phyloP scores from a whole-genome alignment of 2,888 invertebrate genomes.

The Caenorhabditis parvicauda region DNA sequence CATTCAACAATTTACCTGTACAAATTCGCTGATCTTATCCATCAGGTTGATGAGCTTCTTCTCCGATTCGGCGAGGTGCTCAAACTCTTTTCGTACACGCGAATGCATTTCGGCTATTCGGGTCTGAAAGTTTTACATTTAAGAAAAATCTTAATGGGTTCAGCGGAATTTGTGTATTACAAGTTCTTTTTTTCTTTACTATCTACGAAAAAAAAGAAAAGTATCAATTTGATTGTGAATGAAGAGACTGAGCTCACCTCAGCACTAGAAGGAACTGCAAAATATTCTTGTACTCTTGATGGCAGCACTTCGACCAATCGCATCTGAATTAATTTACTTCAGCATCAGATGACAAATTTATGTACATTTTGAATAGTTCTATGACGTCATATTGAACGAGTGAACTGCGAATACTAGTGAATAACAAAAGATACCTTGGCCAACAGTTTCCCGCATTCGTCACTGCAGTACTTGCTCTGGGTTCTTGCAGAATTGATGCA shows the following conservation, averaged over 20 bases:
- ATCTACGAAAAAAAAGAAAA: too few relatives aligned
- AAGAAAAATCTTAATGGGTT: background rate
- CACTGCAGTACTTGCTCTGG: slow-evolving; percentile 35
- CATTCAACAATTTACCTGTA: background rate
- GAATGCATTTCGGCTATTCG: background rate
- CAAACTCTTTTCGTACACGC: background rate
- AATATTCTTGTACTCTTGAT: too few relatives aligned
- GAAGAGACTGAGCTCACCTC: too few relatives aligned
- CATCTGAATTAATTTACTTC: too few relatives aligned
- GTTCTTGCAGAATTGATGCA: slow-evolving; percentile 76
- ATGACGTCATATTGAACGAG: too few relatives aligned
- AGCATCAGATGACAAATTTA: too few relatives aligned
- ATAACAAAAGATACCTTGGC: too few relatives aligned
- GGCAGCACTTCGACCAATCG: too few relatives aligned
- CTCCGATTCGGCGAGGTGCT: background rate
- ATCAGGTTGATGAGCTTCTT: background rate
- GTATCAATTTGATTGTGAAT: too few relatives aligned
- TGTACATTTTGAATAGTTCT: too few relatives aligned
- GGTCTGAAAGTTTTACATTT: background rate
- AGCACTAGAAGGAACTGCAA: too few relatives aligned
- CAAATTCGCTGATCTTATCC: background rate
- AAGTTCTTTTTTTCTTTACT: background rate
- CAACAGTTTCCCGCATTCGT: slow-evolving; percentile 25
- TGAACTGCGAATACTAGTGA: too few relatives aligned
- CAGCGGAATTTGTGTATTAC: background rate